phyloP scores from a whole-genome alignment of 2,113 vertebrate genomes.

The Thryonomys swinderianus region DNA sequence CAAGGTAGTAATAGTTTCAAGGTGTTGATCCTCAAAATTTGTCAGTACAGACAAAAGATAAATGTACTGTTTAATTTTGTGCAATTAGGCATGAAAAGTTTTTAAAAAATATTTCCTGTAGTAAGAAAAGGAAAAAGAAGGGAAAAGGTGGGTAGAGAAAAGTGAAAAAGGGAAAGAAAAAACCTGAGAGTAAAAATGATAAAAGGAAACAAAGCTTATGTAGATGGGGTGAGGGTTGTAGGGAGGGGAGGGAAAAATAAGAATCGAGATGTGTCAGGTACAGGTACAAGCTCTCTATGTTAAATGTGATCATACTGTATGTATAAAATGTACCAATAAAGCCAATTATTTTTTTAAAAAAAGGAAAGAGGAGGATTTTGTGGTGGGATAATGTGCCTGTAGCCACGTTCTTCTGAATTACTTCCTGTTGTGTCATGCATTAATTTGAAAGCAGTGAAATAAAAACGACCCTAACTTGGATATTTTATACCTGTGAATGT shows the following conservation, averaged over 20 bases:
- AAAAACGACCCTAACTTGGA: background rate
- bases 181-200: too few relatives aligned
- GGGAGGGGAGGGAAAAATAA: too few relatives aligned
- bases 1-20: too few relatives aligned
- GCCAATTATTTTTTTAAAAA: too few relatives aligned
- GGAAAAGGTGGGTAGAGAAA: background rate
- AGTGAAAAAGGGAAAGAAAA: too few relatives aligned
- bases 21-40: background rate
- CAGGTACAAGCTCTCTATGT: too few relatives aligned
- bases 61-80: background rate
- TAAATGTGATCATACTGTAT: too few relatives aligned
- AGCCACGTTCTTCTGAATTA: background rate
- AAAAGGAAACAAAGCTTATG: too few relatives aligned
- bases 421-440: background rate
- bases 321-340: too few relatives aligned
- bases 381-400: background rate
- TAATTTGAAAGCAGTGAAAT: background rate
- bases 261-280: too few relatives aligned
- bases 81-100: background rate
- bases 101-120: background rate
- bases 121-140: background rate
- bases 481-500: background rate
- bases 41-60: background rate
- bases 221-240: too few relatives aligned
- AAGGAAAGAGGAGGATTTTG: background rate